Evolutionary conservation across 2,888 invertebrate genomes (phyloP).

Genomic region (Polymixis lichenea): DNA sequence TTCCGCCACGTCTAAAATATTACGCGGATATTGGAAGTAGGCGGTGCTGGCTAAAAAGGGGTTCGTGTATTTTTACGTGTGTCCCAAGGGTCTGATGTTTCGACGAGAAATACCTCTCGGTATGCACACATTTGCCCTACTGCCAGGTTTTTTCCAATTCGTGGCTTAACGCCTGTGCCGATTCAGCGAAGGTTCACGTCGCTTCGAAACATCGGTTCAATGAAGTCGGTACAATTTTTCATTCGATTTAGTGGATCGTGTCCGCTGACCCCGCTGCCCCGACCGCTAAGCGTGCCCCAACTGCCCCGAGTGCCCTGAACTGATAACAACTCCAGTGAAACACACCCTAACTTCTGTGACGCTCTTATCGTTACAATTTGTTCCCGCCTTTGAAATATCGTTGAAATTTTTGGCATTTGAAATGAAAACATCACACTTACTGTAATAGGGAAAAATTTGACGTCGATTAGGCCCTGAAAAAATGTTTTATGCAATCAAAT

Average conservation of each 20-base stretch:
- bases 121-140: slow-evolving; percentile 48
- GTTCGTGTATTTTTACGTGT: slow-evolving; percentile 57
- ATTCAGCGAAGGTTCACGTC: slow-evolving; percentile 26
- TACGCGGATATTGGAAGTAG: slow-evolving; percentile 63
- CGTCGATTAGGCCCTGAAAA: slow-evolving; percentile 55
- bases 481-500: slow-evolving; percentile 58
- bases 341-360: slow-evolving; percentile 80
- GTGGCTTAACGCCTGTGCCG: slow-evolving; percentile 33
- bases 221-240: slow-evolving; percentile 58
- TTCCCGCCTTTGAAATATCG: slow-evolving; percentile 83
- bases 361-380: slow-evolving; percentile 82
- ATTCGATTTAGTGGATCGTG: slow-evolving; percentile 47
- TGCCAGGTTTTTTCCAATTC: slow-evolving; percentile 50
- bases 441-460: slow-evolving; percentile 69
- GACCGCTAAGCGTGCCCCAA: slow-evolving; percentile 18
- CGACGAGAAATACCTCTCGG: slow-evolving; percentile 55
- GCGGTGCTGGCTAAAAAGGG: slow-evolving; percentile 57
- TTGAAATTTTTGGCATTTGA: slow-evolving; percentile 80
- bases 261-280: slow-evolving; percentile 45
- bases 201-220: slow-evolving; percentile 51
- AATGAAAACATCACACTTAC: slow-evolving; percentile 73
- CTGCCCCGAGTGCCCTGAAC: slow-evolving; percentile 70
- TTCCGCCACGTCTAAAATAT: slow-evolving; percentile 57
- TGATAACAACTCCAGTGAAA: slow-evolving; percentile 87
- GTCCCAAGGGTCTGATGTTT: slow-evolving; percentile 62